These are phyloP conservation scores for Kradibia gibbosae DNA, from an alignment of 1,140 invertebrate species.

Conservation along the genomic window DNA sequence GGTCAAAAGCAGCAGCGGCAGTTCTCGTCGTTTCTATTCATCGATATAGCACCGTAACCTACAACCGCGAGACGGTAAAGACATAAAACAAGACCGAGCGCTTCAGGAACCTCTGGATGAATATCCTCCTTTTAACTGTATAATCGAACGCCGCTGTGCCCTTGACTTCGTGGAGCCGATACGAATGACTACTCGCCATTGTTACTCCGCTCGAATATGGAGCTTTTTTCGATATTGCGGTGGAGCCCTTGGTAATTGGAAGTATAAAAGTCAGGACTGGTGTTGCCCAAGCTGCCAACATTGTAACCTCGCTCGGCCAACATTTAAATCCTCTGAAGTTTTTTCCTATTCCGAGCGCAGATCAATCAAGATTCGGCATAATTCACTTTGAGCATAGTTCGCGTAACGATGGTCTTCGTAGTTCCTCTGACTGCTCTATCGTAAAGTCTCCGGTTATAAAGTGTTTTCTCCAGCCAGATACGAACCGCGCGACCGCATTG, in stretches of 20 bases:
- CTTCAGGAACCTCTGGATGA: constrained; percentile 27
- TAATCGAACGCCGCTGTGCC: constrained; percentile 53
- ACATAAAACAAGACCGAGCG: constrained; percentile 25
- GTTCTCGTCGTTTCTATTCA: constrained; percentile 52
- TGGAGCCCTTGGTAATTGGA: constrained; percentile 37
- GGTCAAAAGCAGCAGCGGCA: constrained; percentile 46
- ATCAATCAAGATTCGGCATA: background rate
- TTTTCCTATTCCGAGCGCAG: background rate
- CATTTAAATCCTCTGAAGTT: background rate
- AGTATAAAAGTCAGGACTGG: constrained; percentile 9
- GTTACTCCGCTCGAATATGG: background rate
- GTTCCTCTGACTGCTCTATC: no score
- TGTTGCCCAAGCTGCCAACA: background rate
- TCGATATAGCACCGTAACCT: constrained; percentile 61
- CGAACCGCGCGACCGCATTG: no score
- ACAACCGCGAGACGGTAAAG: constrained; percentile 48
- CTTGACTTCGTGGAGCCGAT: constrained; percentile 43
- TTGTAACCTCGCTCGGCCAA: background rate
- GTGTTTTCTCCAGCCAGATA: no score
- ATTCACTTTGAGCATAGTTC: no score
- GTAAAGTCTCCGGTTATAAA: no score
- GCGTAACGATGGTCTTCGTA: no score
- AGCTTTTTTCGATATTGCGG: constrained; percentile 41
- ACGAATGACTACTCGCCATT: constrained; percentile 15
- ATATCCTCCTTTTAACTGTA: constrained; percentile 55